Evolutionary conservation across 2,888 invertebrate species (phyloP).

Genomic region (Timandra comae): DNA sequence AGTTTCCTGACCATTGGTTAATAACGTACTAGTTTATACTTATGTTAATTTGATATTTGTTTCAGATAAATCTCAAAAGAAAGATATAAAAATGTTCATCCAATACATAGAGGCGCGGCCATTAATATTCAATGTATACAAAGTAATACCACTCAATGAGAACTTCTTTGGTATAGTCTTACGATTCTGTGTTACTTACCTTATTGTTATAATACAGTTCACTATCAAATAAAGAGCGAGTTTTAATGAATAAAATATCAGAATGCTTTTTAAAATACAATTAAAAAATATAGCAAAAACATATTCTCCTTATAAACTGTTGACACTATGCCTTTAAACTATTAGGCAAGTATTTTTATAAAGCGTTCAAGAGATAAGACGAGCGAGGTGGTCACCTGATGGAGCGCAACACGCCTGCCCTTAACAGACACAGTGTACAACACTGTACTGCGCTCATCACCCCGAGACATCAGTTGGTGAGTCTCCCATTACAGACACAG

Average conservation of each 20-base stretch:
- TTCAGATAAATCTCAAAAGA: slow-evolving; percentile 3
- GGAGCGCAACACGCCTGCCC: too few relatives aligned
- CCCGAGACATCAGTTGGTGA: too few relatives aligned
- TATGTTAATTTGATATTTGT: slow-evolving; percentile 1
- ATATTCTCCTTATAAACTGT: neutral
- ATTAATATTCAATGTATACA: slow-evolving; percentile 11
- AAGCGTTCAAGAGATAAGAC: neutral
- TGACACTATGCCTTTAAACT: neutral
- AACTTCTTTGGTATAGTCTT: slow-evolving; percentile 14
- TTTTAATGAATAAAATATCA: neutral
- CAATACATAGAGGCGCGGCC: slow-evolving; percentile 18
- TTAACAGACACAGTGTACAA: too few relatives aligned
- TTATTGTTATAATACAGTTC: slow-evolving; percentile 25
- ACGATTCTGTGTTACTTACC: slow-evolving; percentile 20
- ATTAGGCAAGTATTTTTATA: neutral
- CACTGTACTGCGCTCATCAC: too few relatives aligned
- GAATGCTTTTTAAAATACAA: neutral
- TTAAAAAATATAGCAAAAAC: neutral
- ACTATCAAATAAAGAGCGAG: slow-evolving; percentile 3
- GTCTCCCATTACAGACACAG: too few relatives aligned
- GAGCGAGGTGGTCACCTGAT: too few relatives aligned
- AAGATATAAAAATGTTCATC: slow-evolving; percentile 9
- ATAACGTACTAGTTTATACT: neutral
- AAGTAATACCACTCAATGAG: slow-evolving; percentile 21
- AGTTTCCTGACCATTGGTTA: too few relatives aligned